Evolutionary conservation across 2,888 invertebrate genomes (phyloP), one percentile per base, ranked within the genome.

Genomic region (Parasteatoda lunata): DNA sequence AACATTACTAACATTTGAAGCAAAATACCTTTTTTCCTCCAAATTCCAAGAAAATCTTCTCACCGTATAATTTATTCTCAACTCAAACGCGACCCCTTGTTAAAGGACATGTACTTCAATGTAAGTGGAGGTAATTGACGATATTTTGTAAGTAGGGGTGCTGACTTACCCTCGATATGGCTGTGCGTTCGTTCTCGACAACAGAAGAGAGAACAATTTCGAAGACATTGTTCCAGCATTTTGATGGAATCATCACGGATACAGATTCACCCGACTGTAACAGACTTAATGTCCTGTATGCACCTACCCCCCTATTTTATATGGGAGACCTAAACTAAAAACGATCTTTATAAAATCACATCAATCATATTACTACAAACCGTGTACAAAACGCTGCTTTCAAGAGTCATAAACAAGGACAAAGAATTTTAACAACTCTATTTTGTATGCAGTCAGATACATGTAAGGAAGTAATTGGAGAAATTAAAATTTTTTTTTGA

Each of bases 321-420:
- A 13, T 59, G 8, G 59, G 59, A 30, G 8, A 30, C 30, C 30
- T 68, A 9, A 59, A 8, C 30, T 30, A 30, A 30, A 30, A 30
- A 30, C 52, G 11, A 81, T 81, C 73, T 69, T 69, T 68, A 81
- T 75, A 64, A 59, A 11, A 13, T 15, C 54, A 81, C 81, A 81
- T 81, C 81, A 81, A 68, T n/a, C n/a, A 47, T 9, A 8, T 11
- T 66, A 71, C 47, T 66, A 52, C 66, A 11, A 9, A 54, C 65
- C 81, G 59, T 81, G 80, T 52, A 52, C 8, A 73, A 73, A 59
- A 59, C 59, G n/a, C 59, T 9, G n/a, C 59, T 13, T 59, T 9
- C 59, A 59, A 59, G 30, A 30, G 59, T n/a, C 59, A 59, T 59
- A 59, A 9, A 59, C 59, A 59, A n/a, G 9, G 30, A 30, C 30